phyloP scores from a whole-genome alignment of 2,113 vertebrate genomes.

The Bos javanicus region DNA sequence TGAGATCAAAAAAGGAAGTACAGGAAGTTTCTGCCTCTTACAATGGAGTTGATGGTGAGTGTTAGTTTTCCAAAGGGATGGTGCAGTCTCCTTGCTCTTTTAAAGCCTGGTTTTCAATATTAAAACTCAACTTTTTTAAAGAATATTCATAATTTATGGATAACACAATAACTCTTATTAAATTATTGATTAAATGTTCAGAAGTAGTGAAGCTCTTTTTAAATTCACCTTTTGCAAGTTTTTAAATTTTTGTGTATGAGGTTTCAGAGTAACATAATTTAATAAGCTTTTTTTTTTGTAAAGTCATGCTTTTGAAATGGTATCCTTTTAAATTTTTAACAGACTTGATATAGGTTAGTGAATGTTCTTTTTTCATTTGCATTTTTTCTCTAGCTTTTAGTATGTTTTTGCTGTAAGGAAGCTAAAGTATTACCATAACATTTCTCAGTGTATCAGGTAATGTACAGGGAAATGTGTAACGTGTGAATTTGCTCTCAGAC shows the following conservation, averaged over 20 bases:
- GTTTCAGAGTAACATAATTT: constrained; percentile 45
- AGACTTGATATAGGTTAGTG: background rate
- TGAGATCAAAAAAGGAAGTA: constrained; percentile 97
- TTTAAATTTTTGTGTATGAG: constrained; percentile 18
- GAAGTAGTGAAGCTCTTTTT: constrained; percentile 33
- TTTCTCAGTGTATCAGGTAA: constrained; percentile 24
- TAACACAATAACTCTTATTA: background rate
- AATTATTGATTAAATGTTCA: constrained; percentile 40
- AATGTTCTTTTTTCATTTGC: background rate
- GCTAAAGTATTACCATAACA: background rate
- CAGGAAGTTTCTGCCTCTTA: constrained; percentile 93
- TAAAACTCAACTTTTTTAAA: background rate
- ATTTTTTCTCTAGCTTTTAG: background rate
- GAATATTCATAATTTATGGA: background rate
- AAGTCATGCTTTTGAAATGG: constrained; percentile 32
- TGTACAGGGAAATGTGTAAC: background rate
- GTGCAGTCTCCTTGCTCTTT: background rate
- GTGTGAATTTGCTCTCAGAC: background rate
- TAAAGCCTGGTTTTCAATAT: background rate
- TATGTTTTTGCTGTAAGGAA: background rate
- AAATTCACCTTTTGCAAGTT: background rate
- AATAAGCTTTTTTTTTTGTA: background rate
- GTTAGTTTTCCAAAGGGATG: fast-evolving
- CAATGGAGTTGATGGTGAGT: constrained; percentile 93
- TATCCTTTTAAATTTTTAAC: constrained; percentile 17